phyloP scores from a whole-genome alignment of 2,888 invertebrate genomes.

The Mechanitis mazaeus region DNA sequence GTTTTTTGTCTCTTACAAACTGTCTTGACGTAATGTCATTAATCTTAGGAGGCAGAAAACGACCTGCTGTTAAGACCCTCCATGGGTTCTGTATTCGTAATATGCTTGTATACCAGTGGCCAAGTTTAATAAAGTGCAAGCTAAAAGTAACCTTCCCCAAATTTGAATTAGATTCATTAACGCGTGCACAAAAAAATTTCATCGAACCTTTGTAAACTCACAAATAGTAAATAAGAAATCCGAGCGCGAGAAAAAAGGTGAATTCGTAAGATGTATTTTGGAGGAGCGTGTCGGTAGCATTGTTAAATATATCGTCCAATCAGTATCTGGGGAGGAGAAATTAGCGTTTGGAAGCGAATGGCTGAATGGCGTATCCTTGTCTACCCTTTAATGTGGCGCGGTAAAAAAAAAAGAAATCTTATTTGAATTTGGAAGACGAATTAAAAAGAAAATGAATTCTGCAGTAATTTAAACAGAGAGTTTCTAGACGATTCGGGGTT shows the following conservation, averaged over 20 bases:
- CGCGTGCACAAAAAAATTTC: slow-evolving; percentile 43
- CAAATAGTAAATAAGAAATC: slow-evolving; percentile 68
- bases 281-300: slow-evolving; percentile 68
- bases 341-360: slow-evolving; percentile 66
- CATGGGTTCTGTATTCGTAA: slow-evolving; percentile 64
- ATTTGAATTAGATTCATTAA: slow-evolving; percentile 67
- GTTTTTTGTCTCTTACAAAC: slow-evolving; percentile 66
- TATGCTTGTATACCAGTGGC: slow-evolving; percentile 59
- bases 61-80: slow-evolving; percentile 73
- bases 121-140: slow-evolving; percentile 57
- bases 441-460: slow-evolving; percentile 73
- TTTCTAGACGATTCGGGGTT: slow-evolving; percentile 63
- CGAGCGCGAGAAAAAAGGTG: slow-evolving; percentile 59
- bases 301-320: slow-evolving; percentile 77
- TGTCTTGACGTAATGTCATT: slow-evolving; percentile 70
- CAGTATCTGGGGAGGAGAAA: slow-evolving; percentile 68
- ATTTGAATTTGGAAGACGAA: slow-evolving; percentile 74
- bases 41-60: slow-evolving; percentile 73
- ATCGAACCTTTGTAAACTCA: slow-evolving; percentile 52
- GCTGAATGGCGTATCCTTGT: slow-evolving; percentile 55
- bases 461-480: slow-evolving; percentile 70
- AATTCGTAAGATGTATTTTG: slow-evolving; percentile 66
- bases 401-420: slow-evolving; percentile 70
- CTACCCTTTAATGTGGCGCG: slow-evolving; percentile 69
- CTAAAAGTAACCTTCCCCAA: slow-evolving; percentile 64